A percentile compares a stretch with the other conserved stretches of the same genome.
phyloP scores from a whole-genome alignment of 2,888 invertebrate genomes.

The Pseudococcus viburni region DNA sequence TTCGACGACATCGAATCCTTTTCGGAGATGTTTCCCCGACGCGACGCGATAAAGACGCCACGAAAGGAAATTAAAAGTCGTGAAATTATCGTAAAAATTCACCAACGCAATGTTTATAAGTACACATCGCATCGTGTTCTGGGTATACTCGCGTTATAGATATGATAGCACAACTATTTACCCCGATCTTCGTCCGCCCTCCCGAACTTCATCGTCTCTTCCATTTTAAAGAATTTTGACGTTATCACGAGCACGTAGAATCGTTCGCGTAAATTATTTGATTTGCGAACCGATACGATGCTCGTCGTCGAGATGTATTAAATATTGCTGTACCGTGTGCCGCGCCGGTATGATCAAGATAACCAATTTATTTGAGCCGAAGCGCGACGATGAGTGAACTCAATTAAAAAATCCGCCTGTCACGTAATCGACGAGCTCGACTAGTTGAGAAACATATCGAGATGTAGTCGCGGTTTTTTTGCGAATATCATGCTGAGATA shows the following conservation, averaged over 20 bases:
- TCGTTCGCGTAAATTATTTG: constrained; percentile 16
- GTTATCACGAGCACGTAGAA: constrained; percentile 16
- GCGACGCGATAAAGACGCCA: constrained; percentile 12
- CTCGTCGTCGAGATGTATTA: background rate
- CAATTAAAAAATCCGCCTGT: constrained; percentile 42
- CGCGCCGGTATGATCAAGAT: background rate
- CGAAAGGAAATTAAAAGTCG: constrained; percentile 29
- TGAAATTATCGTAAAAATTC: constrained; percentile 35
- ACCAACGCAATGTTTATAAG: background rate
- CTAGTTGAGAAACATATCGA: background rate
- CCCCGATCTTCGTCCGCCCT: background rate
- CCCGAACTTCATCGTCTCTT: background rate
- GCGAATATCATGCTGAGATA: background rate
- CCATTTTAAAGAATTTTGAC: background rate
- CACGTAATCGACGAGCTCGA: background rate
- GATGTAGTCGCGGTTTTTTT: background rate
- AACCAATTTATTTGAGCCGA: background rate
- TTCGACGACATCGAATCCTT: background rate
- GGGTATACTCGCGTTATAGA: background rate
- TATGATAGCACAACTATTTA: background rate
- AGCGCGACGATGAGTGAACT: background rate
- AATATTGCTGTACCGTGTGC: background rate
- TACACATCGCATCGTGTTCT: background rate
- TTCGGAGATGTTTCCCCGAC: background rate
- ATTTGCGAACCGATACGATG: background rate